Evolutionary conservation across 2,888 invertebrate genomes (phyloP), one percentile per base, ranked within the genome.

Genomic region (Ormia ochracea): DNA sequence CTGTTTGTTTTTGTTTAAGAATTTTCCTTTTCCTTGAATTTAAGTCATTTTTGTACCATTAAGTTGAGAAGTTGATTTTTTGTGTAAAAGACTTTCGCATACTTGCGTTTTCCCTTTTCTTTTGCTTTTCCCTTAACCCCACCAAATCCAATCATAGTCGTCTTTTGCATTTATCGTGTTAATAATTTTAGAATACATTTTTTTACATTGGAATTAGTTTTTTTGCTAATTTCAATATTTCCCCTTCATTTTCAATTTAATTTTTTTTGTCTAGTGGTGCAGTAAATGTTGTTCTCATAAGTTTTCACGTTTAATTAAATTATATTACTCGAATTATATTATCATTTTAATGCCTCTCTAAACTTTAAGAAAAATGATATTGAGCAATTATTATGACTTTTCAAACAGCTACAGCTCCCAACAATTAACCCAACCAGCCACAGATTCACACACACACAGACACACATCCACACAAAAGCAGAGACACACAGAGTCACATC

Each of bases 271-370:
- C 61, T 77, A 70, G 69, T 58, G 61, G 17, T 63, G 72, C 23
- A 63, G 63, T 77, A 70, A 70, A 65, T 77, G 76, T 76, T 69
- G 76, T 76, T 69, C 63, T 56, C 56, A 36, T 76, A 69, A 69
- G 56, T 69, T 45, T 76, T 76, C 38, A 75, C 68, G 58, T 52
- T 75, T 52, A 45, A 28, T 59, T 38, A 21, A 59, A 14, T 59
- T 48, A 50, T 58, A 26, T 17, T 26, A 28, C 26, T 52, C 19
- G 45, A 50, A 41, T 52, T 21, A 45, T 5, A 31, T 45, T 21
- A 31, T 31, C 3, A 23, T 28, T 43, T 52, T 45, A 28, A 43
- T 61, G 28, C 9, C 19, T 61, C 26, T 38, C 1, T 43, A 41
- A 43, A 68, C 54, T 21, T 56, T 31, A 6, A 61, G 59, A 50